These are phyloP conservation scores for Drosophila virilis DNA, from an alignment of 1,140 invertebrate genomes.

Conservation along the genomic window DNA sequence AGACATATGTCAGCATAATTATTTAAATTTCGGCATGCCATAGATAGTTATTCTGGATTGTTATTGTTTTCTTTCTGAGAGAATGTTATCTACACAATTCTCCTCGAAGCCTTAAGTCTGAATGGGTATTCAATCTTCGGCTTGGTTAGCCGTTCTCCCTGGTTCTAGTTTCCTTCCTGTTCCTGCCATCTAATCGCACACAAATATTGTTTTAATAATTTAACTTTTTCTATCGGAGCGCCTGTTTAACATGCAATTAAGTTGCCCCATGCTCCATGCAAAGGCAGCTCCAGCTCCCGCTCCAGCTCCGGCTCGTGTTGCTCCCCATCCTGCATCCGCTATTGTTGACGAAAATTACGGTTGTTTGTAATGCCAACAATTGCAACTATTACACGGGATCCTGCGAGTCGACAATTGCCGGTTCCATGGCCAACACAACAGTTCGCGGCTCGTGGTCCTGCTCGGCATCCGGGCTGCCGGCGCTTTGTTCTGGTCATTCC, in stretches of 20 bases:
- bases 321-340: background rate
- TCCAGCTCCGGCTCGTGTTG: background rate
- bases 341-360: slow-evolving; percentile 70
- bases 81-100: no score
- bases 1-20: no score
- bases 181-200: slow-evolving; percentile 54
- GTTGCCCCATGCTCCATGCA: slow-evolving; percentile 40
- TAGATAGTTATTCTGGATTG: no score
- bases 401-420: slow-evolving; percentile 48
- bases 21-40: no score
- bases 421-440: slow-evolving; percentile 44
- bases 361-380: slow-evolving; percentile 70
- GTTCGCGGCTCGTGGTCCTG: background rate
- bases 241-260: slow-evolving; percentile 71
- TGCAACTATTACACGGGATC: slow-evolving; percentile 59
- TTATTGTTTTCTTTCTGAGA: no score
- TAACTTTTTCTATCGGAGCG: slow-evolving; percentile 32
- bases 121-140: no score
- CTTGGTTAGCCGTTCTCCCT: background rate
- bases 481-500: slow-evolving; percentile 9
- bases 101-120: no score
- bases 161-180: slow-evolving; percentile 9
- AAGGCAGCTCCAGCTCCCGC: background rate
- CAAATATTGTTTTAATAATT: slow-evolving; percentile 80
- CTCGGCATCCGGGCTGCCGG: background rate